Conservation (phyloP, 2,888 invertebrate genomes). For the Gortyna flavago region DNA sequence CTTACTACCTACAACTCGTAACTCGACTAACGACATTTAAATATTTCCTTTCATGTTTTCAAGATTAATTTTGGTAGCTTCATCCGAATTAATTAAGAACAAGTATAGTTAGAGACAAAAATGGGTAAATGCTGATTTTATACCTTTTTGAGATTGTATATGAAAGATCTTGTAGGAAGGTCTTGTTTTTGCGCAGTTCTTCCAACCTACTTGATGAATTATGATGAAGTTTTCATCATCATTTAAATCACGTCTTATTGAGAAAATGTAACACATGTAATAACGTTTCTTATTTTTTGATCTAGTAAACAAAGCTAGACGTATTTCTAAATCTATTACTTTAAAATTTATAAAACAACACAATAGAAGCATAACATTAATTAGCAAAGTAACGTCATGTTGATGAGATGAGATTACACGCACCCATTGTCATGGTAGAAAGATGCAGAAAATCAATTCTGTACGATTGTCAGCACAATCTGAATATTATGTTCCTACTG, state of each 20-base stretch:
- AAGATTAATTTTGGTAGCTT: neutral
- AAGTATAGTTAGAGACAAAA: neutral
- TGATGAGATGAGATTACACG: conserved; percentile 65
- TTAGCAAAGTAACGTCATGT: conserved; percentile 40
- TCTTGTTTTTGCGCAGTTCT: neutral
- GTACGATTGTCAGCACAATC: neutral
- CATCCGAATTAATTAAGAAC: neutral
- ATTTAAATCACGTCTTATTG: neutral
- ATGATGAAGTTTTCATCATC: neutral
- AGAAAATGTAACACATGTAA: neutral
- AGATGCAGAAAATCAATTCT: conserved; percentile 44
- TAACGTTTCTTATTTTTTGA: no score
- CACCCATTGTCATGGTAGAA: conserved; percentile 6
- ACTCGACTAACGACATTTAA: neutral
- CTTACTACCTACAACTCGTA: no score
- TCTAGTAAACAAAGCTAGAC: no score
- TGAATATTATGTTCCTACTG: neutral
- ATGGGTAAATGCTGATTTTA: neutral
- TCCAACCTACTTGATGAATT: neutral
- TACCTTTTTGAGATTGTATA: neutral
- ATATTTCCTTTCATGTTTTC: neutral
- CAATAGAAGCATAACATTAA: conserved; percentile 26
- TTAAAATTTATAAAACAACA: neutral
- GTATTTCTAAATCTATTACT: no score
- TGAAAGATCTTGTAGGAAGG: no score